Conservation (phyloP, 2,797 vertebrate species). For the Hipposideros larvatus region DNA sequence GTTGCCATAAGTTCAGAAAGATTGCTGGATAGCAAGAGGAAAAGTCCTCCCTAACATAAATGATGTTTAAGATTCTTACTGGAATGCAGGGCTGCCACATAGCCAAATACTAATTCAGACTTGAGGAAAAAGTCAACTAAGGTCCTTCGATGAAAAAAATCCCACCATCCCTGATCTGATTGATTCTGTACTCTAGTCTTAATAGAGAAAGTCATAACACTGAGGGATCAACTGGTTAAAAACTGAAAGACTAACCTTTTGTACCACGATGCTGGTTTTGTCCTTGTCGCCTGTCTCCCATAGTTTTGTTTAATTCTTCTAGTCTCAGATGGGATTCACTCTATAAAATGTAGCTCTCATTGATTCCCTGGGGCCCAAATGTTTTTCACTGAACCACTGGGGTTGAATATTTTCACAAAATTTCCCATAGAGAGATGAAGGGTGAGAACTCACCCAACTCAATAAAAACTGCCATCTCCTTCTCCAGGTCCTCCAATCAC, state of each 20-base stretch:
- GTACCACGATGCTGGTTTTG: background rate
- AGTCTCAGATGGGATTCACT: conserved; percentile 67
- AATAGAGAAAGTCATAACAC: background rate
- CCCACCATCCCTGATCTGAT: background rate
- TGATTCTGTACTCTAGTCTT: background rate
- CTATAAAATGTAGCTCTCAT: conserved; percentile 68
- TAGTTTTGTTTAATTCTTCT: conserved; percentile 71
- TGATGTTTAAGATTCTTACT: background rate
- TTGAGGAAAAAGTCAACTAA: background rate
- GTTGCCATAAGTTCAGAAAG: background rate
- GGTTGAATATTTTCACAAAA: conserved; percentile 74
- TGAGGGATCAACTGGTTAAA: background rate
- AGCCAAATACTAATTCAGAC: conserved; percentile 10
- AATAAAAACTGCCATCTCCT: conserved; percentile 73
- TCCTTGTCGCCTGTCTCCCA: background rate
- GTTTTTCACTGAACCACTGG: conserved; percentile 61
- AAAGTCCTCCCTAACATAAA: background rate
- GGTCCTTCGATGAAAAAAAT: background rate
- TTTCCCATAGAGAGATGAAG: conserved; percentile 74
- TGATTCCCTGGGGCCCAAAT: conserved; percentile 67
- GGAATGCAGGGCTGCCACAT: background rate
- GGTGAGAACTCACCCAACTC: conserved; percentile 53
- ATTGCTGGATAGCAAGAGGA: background rate
- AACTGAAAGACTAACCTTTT: background rate
- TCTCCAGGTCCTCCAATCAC: conserved; percentile 50